These are phyloP conservation scores for Acrocephalus scirpaceus DNA, from an alignment of 2,797 vertebrate genomes.

Conservation along the genomic window DNA sequence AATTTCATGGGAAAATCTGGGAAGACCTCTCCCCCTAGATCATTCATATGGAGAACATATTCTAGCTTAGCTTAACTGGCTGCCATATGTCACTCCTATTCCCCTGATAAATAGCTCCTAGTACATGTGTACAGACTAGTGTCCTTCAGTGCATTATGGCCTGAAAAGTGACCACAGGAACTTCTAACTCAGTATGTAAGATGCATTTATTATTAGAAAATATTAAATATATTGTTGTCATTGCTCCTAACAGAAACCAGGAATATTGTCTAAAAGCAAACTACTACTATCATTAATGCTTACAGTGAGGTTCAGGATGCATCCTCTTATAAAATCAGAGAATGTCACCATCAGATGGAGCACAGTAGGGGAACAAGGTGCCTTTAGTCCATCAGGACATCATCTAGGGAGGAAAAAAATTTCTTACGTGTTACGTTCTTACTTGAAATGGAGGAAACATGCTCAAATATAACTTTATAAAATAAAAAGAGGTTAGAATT, in stretches of 20 bases:
- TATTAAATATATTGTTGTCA: not conserved
- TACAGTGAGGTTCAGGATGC: not conserved
- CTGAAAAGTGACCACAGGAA: not conserved
- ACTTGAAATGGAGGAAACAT: not conserved
- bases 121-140: not conserved
- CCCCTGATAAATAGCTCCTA: not conserved
- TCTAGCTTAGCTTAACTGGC: not conserved
- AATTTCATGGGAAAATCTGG: slow-evolving; percentile 25
- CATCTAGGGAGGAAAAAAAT: not conserved
- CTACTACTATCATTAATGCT: not conserved
- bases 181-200: not conserved
- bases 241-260: not conserved
- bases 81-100: not conserved
- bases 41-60: not conserved
- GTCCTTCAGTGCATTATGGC: not conserved
- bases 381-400: not conserved
- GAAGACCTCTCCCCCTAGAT: not conserved
- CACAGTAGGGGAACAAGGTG: not conserved
- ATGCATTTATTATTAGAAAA: not conserved
- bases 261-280: not conserved
- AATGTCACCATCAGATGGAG: not conserved
- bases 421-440: not conserved
- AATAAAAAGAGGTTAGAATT: not conserved
- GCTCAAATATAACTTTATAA: not conserved
- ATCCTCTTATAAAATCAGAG: not conserved